phyloP scores from a whole-genome alignment of 2,888 invertebrate species.

The Thelaira solivaga region DNA sequence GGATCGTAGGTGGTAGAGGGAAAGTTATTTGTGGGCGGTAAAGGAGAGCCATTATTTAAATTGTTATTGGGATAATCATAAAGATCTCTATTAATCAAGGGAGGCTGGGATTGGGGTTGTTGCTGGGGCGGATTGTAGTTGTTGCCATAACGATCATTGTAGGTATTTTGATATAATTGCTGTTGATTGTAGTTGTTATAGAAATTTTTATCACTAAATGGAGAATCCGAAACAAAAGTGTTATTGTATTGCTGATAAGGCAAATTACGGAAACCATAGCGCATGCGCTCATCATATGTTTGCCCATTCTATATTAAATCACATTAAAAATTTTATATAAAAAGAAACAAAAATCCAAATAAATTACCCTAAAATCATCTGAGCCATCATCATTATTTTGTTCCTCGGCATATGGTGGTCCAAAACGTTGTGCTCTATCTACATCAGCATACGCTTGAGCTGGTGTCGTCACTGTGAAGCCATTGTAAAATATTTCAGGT shows the following conservation, averaged over 20 bases:
- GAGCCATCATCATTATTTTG: constrained; percentile 70
- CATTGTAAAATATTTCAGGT: constrained; percentile 73
- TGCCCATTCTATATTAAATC: constrained; percentile 71
- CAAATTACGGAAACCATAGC: constrained; percentile 70
- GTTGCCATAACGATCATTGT: constrained; percentile 61
- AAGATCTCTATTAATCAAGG: constrained; percentile 29
- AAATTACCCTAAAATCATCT: constrained; percentile 74
- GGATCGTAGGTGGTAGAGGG: constrained; percentile 63
- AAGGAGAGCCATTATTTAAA: constrained; percentile 22
- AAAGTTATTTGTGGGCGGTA: constrained; percentile 19
- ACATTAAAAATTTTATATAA: not conserved
- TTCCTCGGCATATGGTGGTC: constrained; percentile 73
- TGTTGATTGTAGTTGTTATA: constrained; percentile 67
- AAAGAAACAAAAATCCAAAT: not conserved
- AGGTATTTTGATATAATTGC: constrained; percentile 49
- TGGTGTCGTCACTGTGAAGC: constrained; percentile 70
- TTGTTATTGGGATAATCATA: constrained; percentile 39
- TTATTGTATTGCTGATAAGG: constrained; percentile 66
- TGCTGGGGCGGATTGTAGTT: constrained; percentile 47
- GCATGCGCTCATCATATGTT: constrained; percentile 73
- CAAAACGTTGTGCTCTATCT: constrained; percentile 74
- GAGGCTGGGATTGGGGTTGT: constrained; percentile 11
- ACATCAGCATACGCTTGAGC: constrained; percentile 68
- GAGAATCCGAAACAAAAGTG: constrained; percentile 68
- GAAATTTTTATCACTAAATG: constrained; percentile 69